Evolutionary conservation across 2,888 invertebrate genomes (phyloP), one percentile per base, ranked within the genome.

Genomic region (Villa cingulata): DNA sequence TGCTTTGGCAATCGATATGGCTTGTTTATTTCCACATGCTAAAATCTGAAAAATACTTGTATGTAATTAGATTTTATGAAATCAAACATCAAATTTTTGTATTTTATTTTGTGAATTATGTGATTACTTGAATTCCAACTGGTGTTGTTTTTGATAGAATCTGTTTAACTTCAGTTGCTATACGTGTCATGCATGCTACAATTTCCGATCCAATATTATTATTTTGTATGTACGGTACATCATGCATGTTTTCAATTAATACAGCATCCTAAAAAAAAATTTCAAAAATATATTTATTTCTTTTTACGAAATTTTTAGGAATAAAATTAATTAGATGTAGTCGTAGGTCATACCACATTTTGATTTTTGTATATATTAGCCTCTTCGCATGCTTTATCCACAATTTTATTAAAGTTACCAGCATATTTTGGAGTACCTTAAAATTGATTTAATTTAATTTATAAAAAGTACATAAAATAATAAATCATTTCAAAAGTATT

Each of bases 221-320:
- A 2, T 74, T 66, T 57, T 74, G 74, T 2, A 80, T 59, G 58
- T 86, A 87, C 0, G 86, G 86, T 19, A 83, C 62, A 60, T 86
- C 86, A 58, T 83, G 77, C 86, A 86, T 86, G 61, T 86, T 86
- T 70, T 86, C 86, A 14, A 87, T 67, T 37, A 86, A 59, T 20
- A 86, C 66, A 3, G 75, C 81, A 65, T 85, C 80, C 84, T 85
- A 46, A 5, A 45, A 44, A 40, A 27, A 32, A 40, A 32, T 47
- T 32, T 34, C 17, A 12, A 5, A 32, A 36, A 34, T 16, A 38
- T 6, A 44, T 4, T 15, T 51, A 29, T 36, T 18, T 29, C 14
- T 20, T 23, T 19, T 37, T 17, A 18, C 9, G 20, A 34, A 18
- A 36, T 10, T 37, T 43, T 23, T 19, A 16, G 23, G 18, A 37